Base-by-base conservation (phyloP, 2,113 vertebrate species). In the Pao palembangensis region DNA sequence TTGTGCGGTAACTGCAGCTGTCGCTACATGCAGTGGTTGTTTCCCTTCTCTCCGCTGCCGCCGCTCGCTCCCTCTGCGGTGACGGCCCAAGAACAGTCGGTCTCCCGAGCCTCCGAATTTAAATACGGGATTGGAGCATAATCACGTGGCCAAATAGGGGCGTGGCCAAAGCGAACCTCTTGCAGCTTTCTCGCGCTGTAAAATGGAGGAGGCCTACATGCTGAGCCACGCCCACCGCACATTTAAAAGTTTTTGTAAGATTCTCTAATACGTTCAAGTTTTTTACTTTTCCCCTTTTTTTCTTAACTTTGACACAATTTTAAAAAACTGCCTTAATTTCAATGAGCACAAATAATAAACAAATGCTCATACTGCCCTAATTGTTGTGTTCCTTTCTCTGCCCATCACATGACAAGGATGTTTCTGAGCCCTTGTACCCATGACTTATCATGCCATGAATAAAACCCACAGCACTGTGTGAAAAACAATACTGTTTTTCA, bases 111-210 rank as follows among this genome's bases (percentile, higher is more conserved):
- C 69, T 77, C 80, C 69, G 76, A 72, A 82, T 87, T 87, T 90
- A 89, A 89, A 85, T 88, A 88, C 80, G 75, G 74, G 66, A 67
- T 44, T 79, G 78, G 88, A 82, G 8, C 53, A 55, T 83, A 1
- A 89, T 86, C 88, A 91, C 76, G 81, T 87, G 81, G 79, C 71
- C 62, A 48, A 58, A 64, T 61, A 18, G 64, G 71, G 85, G 76
- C 65, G 38, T 82, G 59, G 38, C 58, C 0, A 3, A 64, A 54
- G n/a, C 59, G 61, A 61, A 83, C 73, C 68, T 84, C 78, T 77
- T 79, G 21, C 43, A 53, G 41, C 51, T 79, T 69, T 66, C 58
- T 76, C 84, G 84, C 80, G 78, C 64, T 61, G 63, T 72, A 72
- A 78, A 76, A 78, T 78, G 75, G 77, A 81, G 78, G 75, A 28